Base-by-base conservation (phyloP, 2,113 vertebrate species). In the Gadus chalcogrammus region DNA sequence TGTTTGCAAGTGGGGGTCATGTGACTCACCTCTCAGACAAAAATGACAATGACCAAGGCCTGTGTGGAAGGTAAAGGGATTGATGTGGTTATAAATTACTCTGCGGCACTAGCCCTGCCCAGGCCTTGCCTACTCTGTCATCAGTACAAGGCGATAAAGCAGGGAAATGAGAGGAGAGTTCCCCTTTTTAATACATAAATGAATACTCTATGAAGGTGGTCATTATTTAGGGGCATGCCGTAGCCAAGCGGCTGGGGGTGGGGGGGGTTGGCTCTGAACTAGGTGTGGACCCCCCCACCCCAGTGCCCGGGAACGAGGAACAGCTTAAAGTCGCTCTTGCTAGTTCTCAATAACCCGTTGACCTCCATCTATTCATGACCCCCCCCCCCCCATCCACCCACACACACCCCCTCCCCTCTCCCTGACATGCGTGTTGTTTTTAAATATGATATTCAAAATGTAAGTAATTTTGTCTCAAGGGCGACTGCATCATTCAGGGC, bases 21-120 rank as follows among this genome's bases (percentile, higher is more conserved):
- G 84, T 68, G 83, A 86, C 90, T 91, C 88, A 91, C 89, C 88
- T 87, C 91, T 91, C 83, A 89, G 91, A 92, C 90, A 91, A 87
- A 88, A 87, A 89, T 89, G 88, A 87, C 87, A 88, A 85, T 89
- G 89, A 87, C 91, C 92, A 92, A 91, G 90, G 92, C 90, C 89
- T 88, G 86, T 71, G 17, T 69, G 79, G 84, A 91, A 86, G 90
- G 88, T 86, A 83, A 90, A 88, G 87, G 85, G 86, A 92, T 92
- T 91, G 90, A 91, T 91, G 90, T 88, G 90, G 90, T 90, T 90
- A 91, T 92, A 93, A 93, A 91, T 92, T 88, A 91, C 90, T 92
- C 90, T 80, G 88, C 87, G 87, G 89, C 89, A 88, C 90, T 90
- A 92, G 5, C 91, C 91, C 92, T 91, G 91, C 85, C 89, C 73